phyloP scores from a whole-genome alignment of 2,888 invertebrate species.

The Napeogenes sylphis region DNA sequence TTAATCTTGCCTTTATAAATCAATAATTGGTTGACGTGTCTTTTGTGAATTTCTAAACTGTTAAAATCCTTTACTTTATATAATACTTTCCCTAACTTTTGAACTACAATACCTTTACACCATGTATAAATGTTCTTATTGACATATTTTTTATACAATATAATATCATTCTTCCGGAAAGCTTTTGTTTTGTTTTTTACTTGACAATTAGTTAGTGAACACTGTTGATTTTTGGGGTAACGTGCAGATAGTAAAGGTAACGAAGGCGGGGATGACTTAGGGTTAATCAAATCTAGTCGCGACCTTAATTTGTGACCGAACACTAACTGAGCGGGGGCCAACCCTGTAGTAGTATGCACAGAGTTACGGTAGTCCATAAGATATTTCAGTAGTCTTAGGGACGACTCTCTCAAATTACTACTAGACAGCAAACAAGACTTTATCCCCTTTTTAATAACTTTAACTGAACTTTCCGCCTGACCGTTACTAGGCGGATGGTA shows the following conservation, averaged over 20 bases:
- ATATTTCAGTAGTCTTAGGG: constrained; percentile 27
- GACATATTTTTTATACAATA: not conserved
- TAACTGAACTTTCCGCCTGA: constrained; percentile 10
- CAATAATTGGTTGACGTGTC: no score
- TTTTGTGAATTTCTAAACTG: no score
- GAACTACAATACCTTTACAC: not conserved
- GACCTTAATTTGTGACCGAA: constrained; percentile 23
- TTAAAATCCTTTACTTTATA: not conserved
- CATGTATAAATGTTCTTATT: not conserved
- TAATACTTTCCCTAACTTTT: not conserved
- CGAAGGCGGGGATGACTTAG: constrained; percentile 9
- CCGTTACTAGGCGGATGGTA: constrained; percentile 36
- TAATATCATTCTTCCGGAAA: not conserved
- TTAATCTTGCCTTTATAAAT: no score
- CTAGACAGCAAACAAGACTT: constrained; percentile 26
- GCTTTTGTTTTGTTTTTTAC: not conserved
- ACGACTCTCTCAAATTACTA: constrained; percentile 8
- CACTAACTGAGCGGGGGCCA: constrained; percentile 30
- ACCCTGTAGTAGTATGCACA: constrained; percentile 21
- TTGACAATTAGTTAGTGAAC: not conserved
- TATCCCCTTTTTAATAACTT: constrained; percentile 36
- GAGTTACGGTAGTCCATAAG: constrained; percentile 24
- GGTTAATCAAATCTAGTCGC: constrained; percentile 22
- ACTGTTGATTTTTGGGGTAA: not conserved
- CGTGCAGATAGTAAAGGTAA: not conserved